phyloP scores from a whole-genome alignment of 1,140 invertebrate species.

The Aphaenogaster floridana region DNA sequence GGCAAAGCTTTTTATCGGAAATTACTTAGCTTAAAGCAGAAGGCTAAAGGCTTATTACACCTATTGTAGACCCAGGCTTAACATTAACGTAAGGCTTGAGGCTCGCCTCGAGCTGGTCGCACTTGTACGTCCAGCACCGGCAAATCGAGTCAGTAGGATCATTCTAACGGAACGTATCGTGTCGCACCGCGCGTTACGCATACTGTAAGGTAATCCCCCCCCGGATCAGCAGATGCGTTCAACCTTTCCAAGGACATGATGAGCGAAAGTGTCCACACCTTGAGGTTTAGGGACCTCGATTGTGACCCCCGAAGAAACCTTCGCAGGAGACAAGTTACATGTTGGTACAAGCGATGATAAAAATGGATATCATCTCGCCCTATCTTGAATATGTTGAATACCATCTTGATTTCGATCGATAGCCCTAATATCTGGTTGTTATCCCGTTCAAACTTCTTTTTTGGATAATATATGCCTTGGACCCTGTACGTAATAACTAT shows the following conservation, averaged over 20 bases:
- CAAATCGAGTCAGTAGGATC: conserved; percentile 74
- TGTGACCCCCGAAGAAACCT: neutral
- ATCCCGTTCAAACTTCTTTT: neutral
- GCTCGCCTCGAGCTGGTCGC: conserved; percentile 37
- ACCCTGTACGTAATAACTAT: neutral
- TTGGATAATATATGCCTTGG: neutral
- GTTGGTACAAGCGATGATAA: neutral
- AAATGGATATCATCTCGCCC: neutral
- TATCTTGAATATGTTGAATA: neutral
- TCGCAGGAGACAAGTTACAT: neutral
- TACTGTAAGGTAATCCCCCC: conserved; percentile 68
- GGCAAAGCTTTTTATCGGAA: too few species aligned
- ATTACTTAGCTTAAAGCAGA: too few species aligned
- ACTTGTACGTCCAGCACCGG: conserved; percentile 47
- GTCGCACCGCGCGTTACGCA: conserved; percentile 70
- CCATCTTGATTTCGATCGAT: neutral
- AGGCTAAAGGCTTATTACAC: too few species aligned
- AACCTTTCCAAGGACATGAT: conserved; percentile 65
- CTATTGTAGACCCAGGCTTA: neutral
- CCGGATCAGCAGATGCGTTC: conserved; percentile 63
- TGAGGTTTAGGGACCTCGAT: neutral
- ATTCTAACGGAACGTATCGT: conserved; percentile 73
- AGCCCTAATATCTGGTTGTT: neutral
- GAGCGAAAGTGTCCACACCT: conserved; percentile 61
- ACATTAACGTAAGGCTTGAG: neutral